These are phyloP conservation scores for Myotis brandtii DNA, from an alignment of 2,113 vertebrate species.

Conservation along the genomic window DNA sequence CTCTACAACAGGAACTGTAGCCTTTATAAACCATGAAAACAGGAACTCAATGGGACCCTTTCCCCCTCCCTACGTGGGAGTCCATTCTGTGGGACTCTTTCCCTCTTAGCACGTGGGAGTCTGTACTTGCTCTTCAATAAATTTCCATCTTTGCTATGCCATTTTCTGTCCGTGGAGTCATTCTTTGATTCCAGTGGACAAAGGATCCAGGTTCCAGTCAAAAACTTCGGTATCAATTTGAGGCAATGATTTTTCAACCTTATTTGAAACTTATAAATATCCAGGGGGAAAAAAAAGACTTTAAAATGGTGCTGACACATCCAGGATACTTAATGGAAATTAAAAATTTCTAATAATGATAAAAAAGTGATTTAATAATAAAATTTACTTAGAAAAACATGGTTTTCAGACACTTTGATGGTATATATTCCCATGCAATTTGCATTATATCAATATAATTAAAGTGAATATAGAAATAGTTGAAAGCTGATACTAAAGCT, in stretches of 20 bases:
- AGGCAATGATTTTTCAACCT: not conserved
- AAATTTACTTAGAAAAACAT: not conserved
- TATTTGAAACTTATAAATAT: not conserved
- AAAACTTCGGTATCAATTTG: not conserved
- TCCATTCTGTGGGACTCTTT: no score
- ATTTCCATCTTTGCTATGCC: no score
- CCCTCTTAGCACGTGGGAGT: no score
- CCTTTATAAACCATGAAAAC: no score
- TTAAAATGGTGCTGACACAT: not conserved
- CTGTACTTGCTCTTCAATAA: no score
- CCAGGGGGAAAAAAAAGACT: not conserved
- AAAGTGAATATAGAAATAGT: constrained; percentile 14
- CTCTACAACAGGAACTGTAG: no score
- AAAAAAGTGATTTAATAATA: not conserved
- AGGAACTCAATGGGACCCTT: no score
- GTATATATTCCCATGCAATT: not conserved
- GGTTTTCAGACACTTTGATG: not conserved
- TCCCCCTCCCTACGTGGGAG: no score
- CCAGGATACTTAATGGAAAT: not conserved
- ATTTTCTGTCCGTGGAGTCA: no score
- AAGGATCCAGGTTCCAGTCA: no score
- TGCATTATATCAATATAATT: not conserved
- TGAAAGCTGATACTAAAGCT: not conserved
- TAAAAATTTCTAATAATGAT: not conserved
- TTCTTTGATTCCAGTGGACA: no score